phyloP scores from a whole-genome alignment of 2,797 vertebrate species.

The Simalia tracyae region DNA sequence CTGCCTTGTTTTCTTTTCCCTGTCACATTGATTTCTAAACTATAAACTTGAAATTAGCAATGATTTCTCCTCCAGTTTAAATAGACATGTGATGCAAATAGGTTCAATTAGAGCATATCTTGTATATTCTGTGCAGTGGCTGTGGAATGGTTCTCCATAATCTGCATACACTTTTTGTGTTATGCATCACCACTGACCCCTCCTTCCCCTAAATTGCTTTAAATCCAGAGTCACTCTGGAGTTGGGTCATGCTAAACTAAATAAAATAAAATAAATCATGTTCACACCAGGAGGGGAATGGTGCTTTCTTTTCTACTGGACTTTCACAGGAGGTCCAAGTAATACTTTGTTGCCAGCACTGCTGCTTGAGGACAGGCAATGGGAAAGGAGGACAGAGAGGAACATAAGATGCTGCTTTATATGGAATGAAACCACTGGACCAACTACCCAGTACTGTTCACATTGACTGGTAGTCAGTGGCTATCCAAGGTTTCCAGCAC shows the following conservation, averaged over 20 bases:
- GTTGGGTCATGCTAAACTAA: not conserved
- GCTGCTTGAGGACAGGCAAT: not conserved
- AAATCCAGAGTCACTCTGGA: not conserved
- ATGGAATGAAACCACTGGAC: not conserved
- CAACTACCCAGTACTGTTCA: not conserved
- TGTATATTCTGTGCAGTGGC: not conserved
- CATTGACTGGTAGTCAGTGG: too few relatives aligned
- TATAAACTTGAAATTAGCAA: not conserved
- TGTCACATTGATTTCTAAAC: not conserved
- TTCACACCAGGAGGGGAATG: not conserved
- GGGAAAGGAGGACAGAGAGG: not conserved
- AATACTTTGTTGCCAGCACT: not conserved
- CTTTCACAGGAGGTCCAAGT: not conserved
- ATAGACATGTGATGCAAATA: not conserved
- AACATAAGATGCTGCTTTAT: not conserved
- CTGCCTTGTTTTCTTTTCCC: not conserved
- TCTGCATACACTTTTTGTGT: not conserved
- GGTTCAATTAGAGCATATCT: not conserved
- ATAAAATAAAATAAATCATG: not conserved
- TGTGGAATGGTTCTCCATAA: not conserved
- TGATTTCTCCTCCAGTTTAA: not conserved
- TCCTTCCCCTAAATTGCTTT: not conserved
- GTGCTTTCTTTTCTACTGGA: not conserved
- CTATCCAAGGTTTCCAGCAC: too few relatives aligned
- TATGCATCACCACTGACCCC: not conserved